A percentile compares a stretch with the other conserved stretches of the same genome.
Conservation (phyloP, 2,797 vertebrate genomes). For the Eutrigla gurnardus region DNA sequence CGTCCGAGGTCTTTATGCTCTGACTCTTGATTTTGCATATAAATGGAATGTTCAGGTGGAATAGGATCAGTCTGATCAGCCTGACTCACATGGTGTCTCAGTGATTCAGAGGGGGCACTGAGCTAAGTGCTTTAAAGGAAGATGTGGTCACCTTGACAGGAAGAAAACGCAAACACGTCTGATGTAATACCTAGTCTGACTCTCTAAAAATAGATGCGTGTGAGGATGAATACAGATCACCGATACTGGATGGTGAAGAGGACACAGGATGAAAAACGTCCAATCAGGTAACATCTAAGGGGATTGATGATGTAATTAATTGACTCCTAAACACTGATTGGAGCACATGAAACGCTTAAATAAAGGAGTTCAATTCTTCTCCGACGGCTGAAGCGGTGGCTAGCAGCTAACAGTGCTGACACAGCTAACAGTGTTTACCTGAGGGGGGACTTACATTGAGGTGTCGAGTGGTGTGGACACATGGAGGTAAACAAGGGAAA, state of each 20-base stretch:
- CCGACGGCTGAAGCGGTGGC: too few relatives aligned
- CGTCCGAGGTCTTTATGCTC: slow-evolving; percentile 14
- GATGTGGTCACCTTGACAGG: slow-evolving; percentile 25
- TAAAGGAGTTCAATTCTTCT: too few relatives aligned
- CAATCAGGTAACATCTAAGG: too few relatives aligned
- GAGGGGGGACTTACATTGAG: not conserved
- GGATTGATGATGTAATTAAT: not conserved
- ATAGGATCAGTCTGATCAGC: slow-evolving; percentile 23
- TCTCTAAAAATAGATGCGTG: not conserved
- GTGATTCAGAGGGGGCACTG: slow-evolving; percentile 10
- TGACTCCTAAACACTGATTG: not conserved
- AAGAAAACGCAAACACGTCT: not conserved
- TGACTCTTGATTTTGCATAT: slow-evolving; percentile 51
- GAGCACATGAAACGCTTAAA: not conserved
- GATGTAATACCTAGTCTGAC: not conserved
- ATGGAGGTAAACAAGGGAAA: not conserved
- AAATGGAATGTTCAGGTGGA: slow-evolving; percentile 53
- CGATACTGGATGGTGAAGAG: not conserved
- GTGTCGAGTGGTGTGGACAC: not conserved
- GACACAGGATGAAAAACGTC: not conserved
- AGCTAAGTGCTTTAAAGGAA: slow-evolving; percentile 21
- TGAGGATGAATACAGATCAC: not conserved
- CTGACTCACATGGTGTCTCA: slow-evolving; percentile 24
- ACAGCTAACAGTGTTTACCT: too few relatives aligned
- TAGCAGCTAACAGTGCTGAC: too few relatives aligned